Evolutionary conservation across 2,797 vertebrate species (phyloP).

Genomic region (Notamacropus eugenii): DNA sequence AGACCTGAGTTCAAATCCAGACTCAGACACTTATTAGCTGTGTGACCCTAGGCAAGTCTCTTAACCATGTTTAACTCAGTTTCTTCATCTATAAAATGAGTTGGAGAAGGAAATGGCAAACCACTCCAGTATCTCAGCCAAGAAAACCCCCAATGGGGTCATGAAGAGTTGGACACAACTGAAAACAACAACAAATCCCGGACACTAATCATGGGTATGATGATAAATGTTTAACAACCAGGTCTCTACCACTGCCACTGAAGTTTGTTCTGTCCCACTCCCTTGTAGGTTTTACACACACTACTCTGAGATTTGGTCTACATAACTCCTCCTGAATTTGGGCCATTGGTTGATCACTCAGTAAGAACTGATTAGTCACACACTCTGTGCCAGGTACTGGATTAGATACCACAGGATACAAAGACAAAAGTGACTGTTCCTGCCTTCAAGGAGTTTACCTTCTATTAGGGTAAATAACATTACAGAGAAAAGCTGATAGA

Average conservation of each 20-base stretch:
- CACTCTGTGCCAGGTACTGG: background rate
- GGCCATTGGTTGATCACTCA: background rate
- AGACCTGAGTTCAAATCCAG: too few relatives aligned
- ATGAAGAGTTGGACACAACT: too few relatives aligned
- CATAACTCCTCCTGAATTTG: too few relatives aligned
- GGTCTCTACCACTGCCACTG: background rate
- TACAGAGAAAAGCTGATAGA: background rate
- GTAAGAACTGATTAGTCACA: background rate
- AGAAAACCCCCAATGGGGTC: too few relatives aligned
- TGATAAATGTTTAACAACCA: too few relatives aligned
- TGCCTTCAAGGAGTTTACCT: background rate
- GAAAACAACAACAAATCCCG: too few relatives aligned
- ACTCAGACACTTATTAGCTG: background rate
- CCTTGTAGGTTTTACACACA: background rate
- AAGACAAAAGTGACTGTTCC: background rate
- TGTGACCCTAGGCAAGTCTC: background rate
- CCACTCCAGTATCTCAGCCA: too few relatives aligned
- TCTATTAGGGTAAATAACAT: background rate
- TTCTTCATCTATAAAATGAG: background rate
- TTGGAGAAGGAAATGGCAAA: background rate
- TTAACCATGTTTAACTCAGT: background rate
- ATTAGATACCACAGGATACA: background rate
- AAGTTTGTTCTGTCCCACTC: background rate
- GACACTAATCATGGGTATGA: too few relatives aligned
- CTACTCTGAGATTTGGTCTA: too few relatives aligned